Conservation (phyloP, 2,888 invertebrate species). For the Pocota personata region DNA sequence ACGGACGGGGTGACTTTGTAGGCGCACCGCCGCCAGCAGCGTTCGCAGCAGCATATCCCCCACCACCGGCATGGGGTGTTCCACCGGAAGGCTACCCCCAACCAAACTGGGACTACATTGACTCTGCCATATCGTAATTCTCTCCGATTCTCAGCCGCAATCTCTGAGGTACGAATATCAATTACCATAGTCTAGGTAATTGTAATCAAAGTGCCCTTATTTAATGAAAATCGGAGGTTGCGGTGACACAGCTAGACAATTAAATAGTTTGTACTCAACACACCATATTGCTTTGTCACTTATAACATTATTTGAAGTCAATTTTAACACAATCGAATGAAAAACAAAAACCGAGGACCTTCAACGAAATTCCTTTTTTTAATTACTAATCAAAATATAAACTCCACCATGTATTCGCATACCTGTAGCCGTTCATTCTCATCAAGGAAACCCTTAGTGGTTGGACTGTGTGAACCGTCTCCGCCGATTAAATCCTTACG, state of each 20-base stretch:
- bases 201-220: no score
- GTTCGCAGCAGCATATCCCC: conserved; percentile 79
- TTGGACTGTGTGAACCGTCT: conserved; percentile 85
- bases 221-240: no score
- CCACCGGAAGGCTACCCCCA: conserved; percentile 53
- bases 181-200: no score
- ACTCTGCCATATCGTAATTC: no score
- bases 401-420: conserved; percentile 78
- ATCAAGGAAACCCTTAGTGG: conserved; percentile 90
- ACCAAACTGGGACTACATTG: conserved; percentile 52
- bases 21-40: conserved; percentile 76
- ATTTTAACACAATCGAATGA: no score
- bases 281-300: no score
- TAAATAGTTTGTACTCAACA: no score
- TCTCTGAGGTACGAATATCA: no score
- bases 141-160: no score
- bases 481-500: conserved; percentile 88
- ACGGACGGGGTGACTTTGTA: conserved; percentile 75
- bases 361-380: conserved; percentile 48
- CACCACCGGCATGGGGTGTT: conserved; percentile 79
- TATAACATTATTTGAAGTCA: no score
- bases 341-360: background rate
- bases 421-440: conserved; percentile 94
- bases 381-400: conserved; percentile 3
- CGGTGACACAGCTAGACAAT: no score